Conservation (phyloP, 2,113 vertebrate genomes). For the Dicentrarchus labrax region DNA sequence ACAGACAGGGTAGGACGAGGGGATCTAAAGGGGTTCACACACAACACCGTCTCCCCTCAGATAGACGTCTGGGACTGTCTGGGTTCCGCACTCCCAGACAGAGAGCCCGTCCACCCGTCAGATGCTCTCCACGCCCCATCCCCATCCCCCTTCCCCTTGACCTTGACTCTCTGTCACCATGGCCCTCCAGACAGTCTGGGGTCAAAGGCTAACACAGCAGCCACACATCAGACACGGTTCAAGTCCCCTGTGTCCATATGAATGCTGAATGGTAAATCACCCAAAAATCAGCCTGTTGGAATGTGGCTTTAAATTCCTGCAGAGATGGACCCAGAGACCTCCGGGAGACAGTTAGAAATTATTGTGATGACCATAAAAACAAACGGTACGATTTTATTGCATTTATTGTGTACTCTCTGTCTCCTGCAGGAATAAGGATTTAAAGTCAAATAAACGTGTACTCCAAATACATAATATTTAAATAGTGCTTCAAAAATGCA, state of each 20-base stretch:
- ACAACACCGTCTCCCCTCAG: conserved; percentile 64
- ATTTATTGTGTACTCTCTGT: neutral
- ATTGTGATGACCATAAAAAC: conserved; percentile 6
- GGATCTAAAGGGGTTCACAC: conserved; percentile 67
- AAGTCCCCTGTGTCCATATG: conserved; percentile 71
- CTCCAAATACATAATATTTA: neutral
- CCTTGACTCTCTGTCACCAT: conserved; percentile 80
- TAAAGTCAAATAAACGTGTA: neutral
- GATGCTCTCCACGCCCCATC: conserved; percentile 50
- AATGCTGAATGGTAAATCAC: conserved; percentile 79
- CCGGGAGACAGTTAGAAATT: neutral
- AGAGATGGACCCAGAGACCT: conserved; percentile 45
- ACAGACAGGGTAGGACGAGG: conserved; percentile 56
- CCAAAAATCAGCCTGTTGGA: conserved; percentile 76
- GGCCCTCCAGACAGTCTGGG: conserved; percentile 81
- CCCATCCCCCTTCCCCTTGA: conserved; percentile 68
- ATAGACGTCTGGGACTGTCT: conserved; percentile 82
- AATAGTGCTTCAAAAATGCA: neutral
- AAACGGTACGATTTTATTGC: neutral
- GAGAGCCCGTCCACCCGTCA: conserved; percentile 67
- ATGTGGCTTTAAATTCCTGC: conserved; percentile 78
- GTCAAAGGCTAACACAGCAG: conserved; percentile 84
- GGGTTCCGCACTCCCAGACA: conserved; percentile 81
- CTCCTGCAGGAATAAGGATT: neutral
- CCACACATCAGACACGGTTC: conserved; percentile 81